Percentiles rank a stretch among this genome's conserved stretches.
Evolutionary conservation across 2,113 vertebrate genomes (phyloP).

Genomic region (Gopherus evgoodei): DNA sequence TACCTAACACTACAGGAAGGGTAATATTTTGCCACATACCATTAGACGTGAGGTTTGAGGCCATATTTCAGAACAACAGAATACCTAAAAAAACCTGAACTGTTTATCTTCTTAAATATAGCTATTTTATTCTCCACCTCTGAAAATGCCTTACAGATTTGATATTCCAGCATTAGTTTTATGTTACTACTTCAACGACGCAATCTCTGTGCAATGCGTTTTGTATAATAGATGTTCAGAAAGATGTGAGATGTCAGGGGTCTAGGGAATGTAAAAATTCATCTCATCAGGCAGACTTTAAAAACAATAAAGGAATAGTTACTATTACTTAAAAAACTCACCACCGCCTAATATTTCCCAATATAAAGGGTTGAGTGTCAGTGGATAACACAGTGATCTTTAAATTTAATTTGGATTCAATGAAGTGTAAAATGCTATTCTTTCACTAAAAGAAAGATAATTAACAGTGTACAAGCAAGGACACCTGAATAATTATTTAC

Average conservation of each 20-base stretch:
- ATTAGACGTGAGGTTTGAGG: not conserved
- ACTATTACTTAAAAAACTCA: not conserved
- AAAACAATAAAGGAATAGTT: not conserved
- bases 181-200: not conserved
- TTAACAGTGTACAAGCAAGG: slow-evolving; percentile 5
- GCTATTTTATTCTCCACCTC: not conserved
- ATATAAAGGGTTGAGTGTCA: not conserved
- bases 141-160: not conserved
- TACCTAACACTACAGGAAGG: not conserved
- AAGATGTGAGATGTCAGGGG: not conserved
- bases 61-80: not conserved
- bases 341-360: not conserved
- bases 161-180: not conserved
- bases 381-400: not conserved
- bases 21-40: not conserved
- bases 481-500: slow-evolving; percentile 67
- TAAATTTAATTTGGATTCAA: not conserved
- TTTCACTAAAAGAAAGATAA: not conserved
- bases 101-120: not conserved
- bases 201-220: not conserved
- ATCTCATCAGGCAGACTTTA: not conserved
- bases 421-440: not conserved
- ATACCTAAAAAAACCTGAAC: not conserved
- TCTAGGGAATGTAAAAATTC: not conserved
- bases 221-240: not conserved